These are phyloP conservation scores for Dallia pectoralis DNA, from an alignment of 2,797 vertebrate genomes.

Conservation along the genomic window DNA sequence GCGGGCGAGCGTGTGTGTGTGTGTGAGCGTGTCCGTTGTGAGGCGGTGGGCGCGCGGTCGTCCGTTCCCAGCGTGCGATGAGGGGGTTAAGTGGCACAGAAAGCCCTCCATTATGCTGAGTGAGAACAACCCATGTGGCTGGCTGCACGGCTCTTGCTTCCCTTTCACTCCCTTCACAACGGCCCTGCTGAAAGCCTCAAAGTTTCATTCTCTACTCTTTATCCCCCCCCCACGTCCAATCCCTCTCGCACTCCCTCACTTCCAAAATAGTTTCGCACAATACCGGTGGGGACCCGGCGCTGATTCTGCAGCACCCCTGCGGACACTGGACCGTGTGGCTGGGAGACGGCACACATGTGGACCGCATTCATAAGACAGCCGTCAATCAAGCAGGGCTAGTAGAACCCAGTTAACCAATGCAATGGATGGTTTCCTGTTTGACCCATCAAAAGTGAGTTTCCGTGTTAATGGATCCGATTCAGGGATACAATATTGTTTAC, in stretches of 20 bases:
- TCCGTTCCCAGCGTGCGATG: conserved; percentile 82
- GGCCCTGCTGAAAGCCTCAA: conserved; percentile 62
- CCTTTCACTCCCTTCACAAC: conserved; percentile 68
- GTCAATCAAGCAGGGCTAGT: conserved; percentile 63
- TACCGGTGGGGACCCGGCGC: conserved; percentile 59
- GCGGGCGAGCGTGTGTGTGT: conserved; percentile 60
- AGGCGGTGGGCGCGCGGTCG: conserved; percentile 72
- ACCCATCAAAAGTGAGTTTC: too few species aligned
- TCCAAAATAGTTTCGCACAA: conserved; percentile 63
- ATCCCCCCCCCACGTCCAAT: conserved; percentile 28
- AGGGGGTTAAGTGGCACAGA: conserved; percentile 91
- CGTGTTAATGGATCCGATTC: too few species aligned
- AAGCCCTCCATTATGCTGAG: conserved; percentile 91
- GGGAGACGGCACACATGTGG: conserved; percentile 66
- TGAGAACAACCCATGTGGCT: conserved; percentile 97
- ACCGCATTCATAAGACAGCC: conserved; percentile 67
- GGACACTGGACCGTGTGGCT: conserved; percentile 43
- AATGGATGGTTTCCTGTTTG: conserved; percentile 2
- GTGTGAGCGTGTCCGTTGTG: conserved; percentile 75
- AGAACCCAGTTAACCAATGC: conserved; percentile 65
- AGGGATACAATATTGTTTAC: too few species aligned
- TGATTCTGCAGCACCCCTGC: conserved; percentile 73
- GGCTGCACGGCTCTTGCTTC: conserved; percentile 71
- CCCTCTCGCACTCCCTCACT: conserved; percentile 34
- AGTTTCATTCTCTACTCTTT: conserved; percentile 63